Percentiles rank a stretch among this genome's conserved stretches.
Evolutionary conservation across 2,797 vertebrate species (phyloP).

Genomic region (Acipenser ruthenus): DNA sequence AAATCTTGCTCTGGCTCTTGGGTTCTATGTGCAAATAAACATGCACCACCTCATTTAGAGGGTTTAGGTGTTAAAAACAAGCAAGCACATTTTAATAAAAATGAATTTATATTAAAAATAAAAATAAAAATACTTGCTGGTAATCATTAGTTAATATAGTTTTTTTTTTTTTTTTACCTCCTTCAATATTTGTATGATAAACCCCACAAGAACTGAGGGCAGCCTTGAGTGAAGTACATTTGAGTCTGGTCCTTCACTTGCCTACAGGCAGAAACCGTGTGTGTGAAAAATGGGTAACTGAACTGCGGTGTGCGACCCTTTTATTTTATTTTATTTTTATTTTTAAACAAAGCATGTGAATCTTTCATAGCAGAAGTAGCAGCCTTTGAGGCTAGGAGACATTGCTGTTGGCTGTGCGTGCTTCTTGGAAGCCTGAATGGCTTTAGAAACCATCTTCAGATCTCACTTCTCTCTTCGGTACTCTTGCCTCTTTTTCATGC

Average conservation of each 20-base stretch:
- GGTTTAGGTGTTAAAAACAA: too few relatives aligned
- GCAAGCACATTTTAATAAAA: too few relatives aligned
- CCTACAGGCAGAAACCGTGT: constrained; percentile 10
- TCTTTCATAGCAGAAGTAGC: constrained; percentile 32
- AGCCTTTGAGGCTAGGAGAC: constrained; percentile 41
- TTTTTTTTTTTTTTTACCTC: too few relatives aligned
- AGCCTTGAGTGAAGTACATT: constrained; percentile 13
- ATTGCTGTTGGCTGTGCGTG: constrained; percentile 64
- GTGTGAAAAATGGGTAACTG: constrained; percentile 11
- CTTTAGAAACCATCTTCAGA: constrained; percentile 46
- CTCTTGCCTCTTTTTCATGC: constrained; percentile 34
- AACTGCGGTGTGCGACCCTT: constrained; percentile 21
- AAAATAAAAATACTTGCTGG: too few relatives aligned
- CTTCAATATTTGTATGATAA: background rate
- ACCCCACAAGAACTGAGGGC: constrained; percentile 5
- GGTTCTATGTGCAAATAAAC: too few relatives aligned
- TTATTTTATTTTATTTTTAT: constrained; percentile 12
- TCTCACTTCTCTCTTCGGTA: constrained; percentile 37
- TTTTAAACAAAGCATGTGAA: constrained; percentile 45
- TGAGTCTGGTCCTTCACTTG: constrained; percentile 19
- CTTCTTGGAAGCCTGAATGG: constrained; percentile 60
- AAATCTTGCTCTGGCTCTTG: too few relatives aligned
- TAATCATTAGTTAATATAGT: too few relatives aligned
- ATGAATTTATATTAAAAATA: too few relatives aligned
- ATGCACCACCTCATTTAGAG: too few relatives aligned